A percentile compares a stretch with the other conserved stretches of the same genome.
Conservation (phyloP, 2,888 invertebrate species). For the Ditula angustiorana region DNA sequence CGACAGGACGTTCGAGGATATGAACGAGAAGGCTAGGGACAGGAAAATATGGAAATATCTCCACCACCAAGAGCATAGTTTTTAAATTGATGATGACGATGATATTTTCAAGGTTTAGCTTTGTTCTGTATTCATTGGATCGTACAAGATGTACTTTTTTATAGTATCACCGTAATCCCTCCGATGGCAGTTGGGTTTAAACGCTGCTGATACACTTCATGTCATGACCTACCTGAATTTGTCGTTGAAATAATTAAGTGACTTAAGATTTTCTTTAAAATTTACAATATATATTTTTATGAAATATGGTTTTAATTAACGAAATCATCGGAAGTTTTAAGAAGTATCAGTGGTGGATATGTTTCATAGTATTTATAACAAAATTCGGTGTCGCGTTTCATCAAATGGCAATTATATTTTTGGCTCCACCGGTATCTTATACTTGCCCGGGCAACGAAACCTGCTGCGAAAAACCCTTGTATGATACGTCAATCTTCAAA, state of each 20-base stretch:
- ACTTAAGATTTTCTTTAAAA: constrained; percentile 8
- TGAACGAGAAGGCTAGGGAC: too few species aligned
- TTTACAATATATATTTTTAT: not conserved
- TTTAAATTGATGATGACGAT: too few species aligned
- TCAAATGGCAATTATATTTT: constrained; percentile 81
- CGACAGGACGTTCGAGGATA: too few species aligned
- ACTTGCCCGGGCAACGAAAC: constrained; percentile 59
- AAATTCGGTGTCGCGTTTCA: constrained; percentile 82
- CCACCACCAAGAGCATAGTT: too few species aligned
- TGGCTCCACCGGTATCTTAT: constrained; percentile 72
- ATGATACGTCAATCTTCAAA: constrained; percentile 86
- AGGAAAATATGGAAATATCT: too few species aligned
- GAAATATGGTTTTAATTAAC: constrained; percentile 55
- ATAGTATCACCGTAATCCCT: too few species aligned
- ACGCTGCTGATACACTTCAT: too few species aligned
- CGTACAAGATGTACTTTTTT: too few species aligned
- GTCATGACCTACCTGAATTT: not conserved
- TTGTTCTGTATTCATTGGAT: too few species aligned
- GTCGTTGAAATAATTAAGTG: not conserved
- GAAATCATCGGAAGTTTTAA: constrained; percentile 73
- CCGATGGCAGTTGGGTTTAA: too few species aligned
- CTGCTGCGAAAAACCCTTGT: constrained; percentile 84
- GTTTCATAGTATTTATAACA: constrained; percentile 69
- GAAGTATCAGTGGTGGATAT: constrained; percentile 70
- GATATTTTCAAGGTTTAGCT: too few species aligned